Evolutionary conservation across 2,797 vertebrate species (phyloP).

Genomic region (Scolopax bukidnonensis): DNA sequence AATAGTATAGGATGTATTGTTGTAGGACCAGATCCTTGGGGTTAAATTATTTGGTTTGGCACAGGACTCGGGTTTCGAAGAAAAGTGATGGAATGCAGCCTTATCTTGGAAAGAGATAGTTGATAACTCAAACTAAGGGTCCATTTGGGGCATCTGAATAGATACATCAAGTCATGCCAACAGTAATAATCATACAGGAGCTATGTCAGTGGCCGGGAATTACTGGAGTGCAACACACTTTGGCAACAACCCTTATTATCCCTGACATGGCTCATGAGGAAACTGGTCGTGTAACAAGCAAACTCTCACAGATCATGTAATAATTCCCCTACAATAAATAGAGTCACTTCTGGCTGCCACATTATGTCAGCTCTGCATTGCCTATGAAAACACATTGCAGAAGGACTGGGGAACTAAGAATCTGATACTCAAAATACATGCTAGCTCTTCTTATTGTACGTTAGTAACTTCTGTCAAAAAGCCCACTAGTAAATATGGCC

Average conservation of each 20-base stretch:
- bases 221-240: neutral
- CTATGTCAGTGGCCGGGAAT: neutral
- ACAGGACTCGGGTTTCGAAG: neutral
- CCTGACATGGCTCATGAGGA: neutral
- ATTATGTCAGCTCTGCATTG: neutral
- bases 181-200: neutral
- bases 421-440: neutral
- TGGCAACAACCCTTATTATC: neutral
- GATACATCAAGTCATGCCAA: neutral
- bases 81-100: neutral
- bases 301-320: neutral
- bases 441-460: neutral
- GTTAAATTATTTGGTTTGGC: neutral
- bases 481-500: neutral
- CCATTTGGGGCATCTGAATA: neutral
- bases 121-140: neutral
- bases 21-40: neutral
- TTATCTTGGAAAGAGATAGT: neutral
- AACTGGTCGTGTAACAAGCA: neutral
- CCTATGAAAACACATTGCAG: neutral
- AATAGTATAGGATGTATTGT: neutral
- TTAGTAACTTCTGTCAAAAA: neutral
- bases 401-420: neutral
- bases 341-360: neutral
- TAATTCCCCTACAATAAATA: neutral